Evolutionary conservation across 1,140 invertebrate species (phyloP).

Genomic region (Micrasema longulum): DNA sequence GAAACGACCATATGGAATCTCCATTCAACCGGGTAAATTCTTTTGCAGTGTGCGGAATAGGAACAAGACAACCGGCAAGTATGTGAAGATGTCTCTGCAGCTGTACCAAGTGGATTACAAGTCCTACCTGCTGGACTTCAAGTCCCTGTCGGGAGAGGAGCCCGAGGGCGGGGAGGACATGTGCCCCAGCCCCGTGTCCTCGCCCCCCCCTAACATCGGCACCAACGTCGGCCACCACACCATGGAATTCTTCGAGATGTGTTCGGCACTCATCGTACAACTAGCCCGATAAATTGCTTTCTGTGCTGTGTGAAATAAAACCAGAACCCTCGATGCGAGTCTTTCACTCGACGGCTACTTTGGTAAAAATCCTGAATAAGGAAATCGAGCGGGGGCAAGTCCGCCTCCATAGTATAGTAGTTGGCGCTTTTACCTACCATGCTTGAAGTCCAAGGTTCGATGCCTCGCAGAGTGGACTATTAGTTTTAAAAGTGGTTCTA

Average conservation of each 20-base stretch:
- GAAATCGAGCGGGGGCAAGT: too few relatives aligned
- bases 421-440: too few relatives aligned
- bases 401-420: too few relatives aligned
- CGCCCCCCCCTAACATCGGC: conserved; percentile 43
- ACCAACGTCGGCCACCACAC: conserved; percentile 84
- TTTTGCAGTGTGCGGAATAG: conserved; percentile 84
- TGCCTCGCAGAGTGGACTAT: too few relatives aligned
- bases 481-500: too few relatives aligned
- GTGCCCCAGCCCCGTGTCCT: conserved; percentile 58
- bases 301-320: too few relatives aligned
- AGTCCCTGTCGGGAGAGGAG: conserved; percentile 88
- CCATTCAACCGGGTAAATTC: conserved; percentile 24
- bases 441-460: too few relatives aligned
- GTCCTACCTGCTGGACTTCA: conserved; percentile 97
- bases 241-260: conserved; percentile 99
- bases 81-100: conserved; percentile 97
- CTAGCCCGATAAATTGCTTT: conserved; percentile 88
- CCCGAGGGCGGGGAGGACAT: conserved; percentile 73
- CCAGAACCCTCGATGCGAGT: too few relatives aligned
- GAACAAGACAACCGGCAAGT: conserved; percentile 84
- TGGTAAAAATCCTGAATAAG: too few relatives aligned
- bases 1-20: neutral
- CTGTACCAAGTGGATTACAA: conserved; percentile 99
- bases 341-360: too few relatives aligned
- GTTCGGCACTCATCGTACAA: conserved; percentile 96